These are phyloP conservation scores for Asarcornis scutulata DNA, from an alignment of 2,113 vertebrate species.

Conservation along the genomic window DNA sequence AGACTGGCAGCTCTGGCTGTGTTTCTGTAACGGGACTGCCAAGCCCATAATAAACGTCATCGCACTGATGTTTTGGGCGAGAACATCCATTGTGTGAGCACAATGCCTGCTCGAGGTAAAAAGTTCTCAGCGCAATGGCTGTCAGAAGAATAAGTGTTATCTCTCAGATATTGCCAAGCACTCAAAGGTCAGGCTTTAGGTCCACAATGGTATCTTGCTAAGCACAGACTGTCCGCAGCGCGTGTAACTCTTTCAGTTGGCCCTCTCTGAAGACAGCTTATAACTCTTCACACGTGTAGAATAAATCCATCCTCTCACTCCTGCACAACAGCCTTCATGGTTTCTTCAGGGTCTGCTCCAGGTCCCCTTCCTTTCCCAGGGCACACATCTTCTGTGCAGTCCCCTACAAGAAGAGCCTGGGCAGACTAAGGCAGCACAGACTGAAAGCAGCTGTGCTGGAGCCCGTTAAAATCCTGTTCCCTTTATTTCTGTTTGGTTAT, in stretches of 20 bases:
- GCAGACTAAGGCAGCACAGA: not conserved
- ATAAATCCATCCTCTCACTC: not conserved
- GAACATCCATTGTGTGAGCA: constrained; percentile 13
- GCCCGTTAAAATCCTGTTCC: not conserved
- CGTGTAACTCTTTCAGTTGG: constrained; percentile 49
- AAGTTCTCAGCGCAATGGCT: not conserved
- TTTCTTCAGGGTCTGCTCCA: not conserved
- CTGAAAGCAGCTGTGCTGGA: not conserved
- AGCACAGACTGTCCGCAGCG: not conserved
- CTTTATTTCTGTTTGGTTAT: not conserved
- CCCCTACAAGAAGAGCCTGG: rapidly evolving
- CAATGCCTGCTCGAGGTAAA: constrained; percentile 28
- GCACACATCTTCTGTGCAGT: not conserved
- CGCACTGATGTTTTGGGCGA: not conserved
- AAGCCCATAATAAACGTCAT: not conserved
- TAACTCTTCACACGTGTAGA: not conserved
- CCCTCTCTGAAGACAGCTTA: not conserved
- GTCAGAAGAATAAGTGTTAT: constrained; percentile 60
- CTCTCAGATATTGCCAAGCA: constrained; percentile 15
- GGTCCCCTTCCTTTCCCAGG: not conserved
- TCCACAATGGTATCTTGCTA: constrained; percentile 41
- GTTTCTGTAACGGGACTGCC: constrained; percentile 28
- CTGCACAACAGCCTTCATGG: not conserved
- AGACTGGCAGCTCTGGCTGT: constrained; percentile 21
- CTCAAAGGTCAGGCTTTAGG: constrained; percentile 20